Evolutionary conservation across 2,888 invertebrate genomes (phyloP), one percentile per base, ranked within the genome.

Genomic region (Cephus nigrinus): DNA sequence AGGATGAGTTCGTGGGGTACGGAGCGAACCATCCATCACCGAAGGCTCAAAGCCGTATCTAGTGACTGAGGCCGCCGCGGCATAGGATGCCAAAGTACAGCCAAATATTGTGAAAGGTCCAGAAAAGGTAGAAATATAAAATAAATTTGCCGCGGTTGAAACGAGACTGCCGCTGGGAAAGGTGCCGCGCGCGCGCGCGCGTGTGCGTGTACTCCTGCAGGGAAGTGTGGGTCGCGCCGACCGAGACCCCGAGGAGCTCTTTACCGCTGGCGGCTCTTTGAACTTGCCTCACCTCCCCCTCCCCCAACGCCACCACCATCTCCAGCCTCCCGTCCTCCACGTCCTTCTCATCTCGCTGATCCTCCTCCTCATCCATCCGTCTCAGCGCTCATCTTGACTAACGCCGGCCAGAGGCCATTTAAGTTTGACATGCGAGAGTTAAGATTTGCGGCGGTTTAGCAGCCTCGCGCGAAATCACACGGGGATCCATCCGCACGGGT

Each of bases 51-150:
- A 89, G 88, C 87, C 85, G 86, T 88, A 86, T 87, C 85, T 85
- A 87, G 89, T 88, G 88, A 88, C 89, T 87, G 85, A 84, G 85
- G 80, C 81, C 82, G 84, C 83, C 78, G 83, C 83, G 82, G 84
- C 82, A 82, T 78, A 81, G 85, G 82, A 88, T 85, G 87, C 88
- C 87, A 86, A 87, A 88, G 87, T 88, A 87, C 88, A 85, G 84
- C 90, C 89, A 91, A 91, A 91, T 91, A 91, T 91, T 91, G 91
- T 91, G 91, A 91, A 91, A 91, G 91, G 90, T 91, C 91, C 88
- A 91, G 90, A 91, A 91, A 90, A 90, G 90, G 89, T 89, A 90
- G 88, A 89, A 89, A 90, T 90, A 88, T 88, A 86, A 88, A 90
- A 90, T 90, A 89, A 89, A 89, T 90, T 89, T 87, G 85, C 86